Evolutionary conservation across 2,113 vertebrate species (phyloP).

Genomic region (Pyxicephalus adspersus): DNA sequence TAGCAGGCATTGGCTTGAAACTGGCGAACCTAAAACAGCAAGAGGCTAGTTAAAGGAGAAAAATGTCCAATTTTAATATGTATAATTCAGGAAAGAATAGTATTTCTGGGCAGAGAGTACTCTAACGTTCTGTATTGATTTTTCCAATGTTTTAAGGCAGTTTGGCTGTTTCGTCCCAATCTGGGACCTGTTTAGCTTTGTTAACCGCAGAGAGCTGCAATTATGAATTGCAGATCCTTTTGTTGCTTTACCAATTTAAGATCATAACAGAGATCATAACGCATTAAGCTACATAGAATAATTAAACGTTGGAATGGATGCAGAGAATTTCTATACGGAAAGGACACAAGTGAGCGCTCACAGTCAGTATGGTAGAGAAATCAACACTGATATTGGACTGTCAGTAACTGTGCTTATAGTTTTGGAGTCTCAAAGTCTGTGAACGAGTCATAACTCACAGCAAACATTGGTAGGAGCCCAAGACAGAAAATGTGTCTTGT

Average conservation of each 20-base stretch:
- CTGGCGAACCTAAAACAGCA: conserved; percentile 47
- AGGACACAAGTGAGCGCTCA: conserved; percentile 56
- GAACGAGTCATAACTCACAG: conserved; percentile 60
- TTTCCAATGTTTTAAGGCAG: conserved; percentile 56
- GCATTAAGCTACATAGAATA: conserved; percentile 48
- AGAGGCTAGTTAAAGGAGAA: conserved; percentile 49
- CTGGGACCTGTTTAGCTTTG: conserved; percentile 58
- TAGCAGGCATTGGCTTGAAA: conserved; percentile 37
- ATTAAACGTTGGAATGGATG: conserved; percentile 52
- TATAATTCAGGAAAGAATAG: conserved; percentile 49
- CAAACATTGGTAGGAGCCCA: conserved; percentile 55
- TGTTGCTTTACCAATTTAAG: conserved; percentile 57
- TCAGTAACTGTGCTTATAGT: conserved; percentile 59
- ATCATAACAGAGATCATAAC: conserved; percentile 53
- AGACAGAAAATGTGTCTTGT: conserved; percentile 46
- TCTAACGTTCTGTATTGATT: conserved; percentile 41
- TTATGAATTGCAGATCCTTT: conserved; percentile 56
- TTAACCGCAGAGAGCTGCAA: conserved; percentile 59
- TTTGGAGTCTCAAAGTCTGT: conserved; percentile 57
- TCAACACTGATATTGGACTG: conserved; percentile 61
- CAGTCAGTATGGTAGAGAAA: conserved; percentile 61
- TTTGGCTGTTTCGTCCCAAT: conserved; percentile 55
- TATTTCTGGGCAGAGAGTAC: conserved; percentile 53
- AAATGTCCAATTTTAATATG: conserved; percentile 57
- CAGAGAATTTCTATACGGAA: conserved; percentile 53